phyloP scores from a whole-genome alignment of 1,140 invertebrate species.

The Chrysoperla carnea region DNA sequence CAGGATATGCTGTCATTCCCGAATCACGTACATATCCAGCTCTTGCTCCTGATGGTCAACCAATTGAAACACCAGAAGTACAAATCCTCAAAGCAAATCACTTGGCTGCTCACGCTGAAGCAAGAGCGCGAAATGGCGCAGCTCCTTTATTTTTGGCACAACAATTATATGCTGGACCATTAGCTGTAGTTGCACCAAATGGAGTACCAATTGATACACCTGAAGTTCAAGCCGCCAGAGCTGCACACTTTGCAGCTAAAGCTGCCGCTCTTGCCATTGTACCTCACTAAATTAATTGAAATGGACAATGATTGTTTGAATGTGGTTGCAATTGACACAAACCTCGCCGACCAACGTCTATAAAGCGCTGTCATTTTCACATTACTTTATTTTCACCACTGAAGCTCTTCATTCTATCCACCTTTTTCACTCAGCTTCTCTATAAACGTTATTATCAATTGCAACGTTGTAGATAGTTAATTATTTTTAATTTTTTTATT shows the following conservation, averaged over 20 bases:
- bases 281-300: too few relatives aligned
- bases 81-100: constrained; percentile 35
- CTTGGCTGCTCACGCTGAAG: constrained; percentile 5
- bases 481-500: too few relatives aligned
- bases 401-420: too few relatives aligned
- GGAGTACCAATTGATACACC: background rate
- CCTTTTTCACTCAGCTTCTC: too few relatives aligned
- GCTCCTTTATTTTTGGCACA: background rate
- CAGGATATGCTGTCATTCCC: constrained; percentile 1
- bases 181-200: background rate
- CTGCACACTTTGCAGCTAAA: background rate
- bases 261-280: too few relatives aligned
- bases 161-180: background rate
- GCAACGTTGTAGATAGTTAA: too few relatives aligned
- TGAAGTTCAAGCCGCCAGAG: background rate
- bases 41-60: constrained; percentile 19
- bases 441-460: too few relatives aligned
- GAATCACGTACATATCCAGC: background rate
- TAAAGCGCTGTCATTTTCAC: too few relatives aligned
- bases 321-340: too few relatives aligned
- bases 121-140: background rate
- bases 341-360: too few relatives aligned
- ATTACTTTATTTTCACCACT: too few relatives aligned
- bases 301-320: too few relatives aligned
- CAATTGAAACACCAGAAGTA: constrained; percentile 33